These are phyloP conservation scores for Mixornis gularis DNA, from an alignment of 2,113 vertebrate genomes.

Conservation along the genomic window DNA sequence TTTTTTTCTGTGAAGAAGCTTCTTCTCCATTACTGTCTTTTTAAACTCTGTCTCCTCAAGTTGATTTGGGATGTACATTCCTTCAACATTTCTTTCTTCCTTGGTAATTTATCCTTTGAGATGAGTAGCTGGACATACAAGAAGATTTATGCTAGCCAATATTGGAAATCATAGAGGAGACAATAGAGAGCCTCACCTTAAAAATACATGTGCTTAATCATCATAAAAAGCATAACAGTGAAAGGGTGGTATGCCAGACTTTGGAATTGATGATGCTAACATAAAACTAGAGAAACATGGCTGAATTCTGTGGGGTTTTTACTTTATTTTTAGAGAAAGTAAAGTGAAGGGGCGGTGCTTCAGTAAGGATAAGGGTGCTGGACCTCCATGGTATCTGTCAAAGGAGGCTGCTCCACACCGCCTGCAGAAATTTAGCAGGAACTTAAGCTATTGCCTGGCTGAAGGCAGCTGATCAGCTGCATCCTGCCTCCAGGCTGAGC, in stretches of 20 bases:
- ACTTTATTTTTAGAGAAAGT: not conserved
- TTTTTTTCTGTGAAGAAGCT: not conserved
- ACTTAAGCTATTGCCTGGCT: not conserved
- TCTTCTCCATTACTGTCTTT: not conserved
- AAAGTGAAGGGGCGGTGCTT: not conserved
- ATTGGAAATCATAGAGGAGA: not conserved
- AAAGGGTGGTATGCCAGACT: not conserved
- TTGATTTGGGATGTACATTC: not conserved
- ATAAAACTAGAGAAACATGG: not conserved
- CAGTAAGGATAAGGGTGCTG: not conserved
- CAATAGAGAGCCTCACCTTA: not conserved
- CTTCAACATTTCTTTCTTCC: not conserved
- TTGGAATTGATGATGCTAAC: not conserved
- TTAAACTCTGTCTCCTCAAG: not conserved
- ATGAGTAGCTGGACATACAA: not conserved
- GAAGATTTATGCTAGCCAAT: not conserved
- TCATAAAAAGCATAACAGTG: not conserved
- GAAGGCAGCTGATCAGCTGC: not conserved
- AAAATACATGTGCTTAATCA: not conserved
- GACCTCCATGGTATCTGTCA: not conserved
- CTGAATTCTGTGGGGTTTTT: not conserved
- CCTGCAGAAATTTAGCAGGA: not conserved
- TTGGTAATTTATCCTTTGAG: not conserved
- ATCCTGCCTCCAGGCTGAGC: not conserved
- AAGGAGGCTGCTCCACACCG: not conserved